Evolutionary conservation across 2,797 vertebrate species (phyloP), one percentile per base, ranked within the genome.

Genomic region (Pristis pectinata): DNA sequence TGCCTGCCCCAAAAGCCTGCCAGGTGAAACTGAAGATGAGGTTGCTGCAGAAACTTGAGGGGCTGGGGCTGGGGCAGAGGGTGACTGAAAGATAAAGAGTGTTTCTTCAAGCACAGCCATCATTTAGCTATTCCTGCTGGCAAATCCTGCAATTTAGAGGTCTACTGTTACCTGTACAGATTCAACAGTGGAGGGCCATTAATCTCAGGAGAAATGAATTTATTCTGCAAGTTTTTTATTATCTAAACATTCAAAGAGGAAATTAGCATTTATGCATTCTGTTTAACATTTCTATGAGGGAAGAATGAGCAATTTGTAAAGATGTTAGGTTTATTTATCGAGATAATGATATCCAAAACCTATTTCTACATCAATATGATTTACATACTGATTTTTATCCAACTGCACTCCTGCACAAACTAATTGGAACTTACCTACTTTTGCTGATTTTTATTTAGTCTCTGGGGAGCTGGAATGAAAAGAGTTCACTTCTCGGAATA

Each of bases 341-440:
- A 34, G 67, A 72, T 94, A 74, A 94, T 74, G 41, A 94, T 13
- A 74, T 93, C 30, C 92, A 76, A 53, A 94, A 49, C 92, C 44
- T 70, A 76, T 53, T 93, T 53, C 67, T 49, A n/a, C 24, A 44
- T 34, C 70, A 94, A 37, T 94, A 76, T 34, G 5, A 34, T 74
- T 94, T 94, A 49, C 67, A 94, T 74, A 74, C 64, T 67, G 61
- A 92, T 92, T 64, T 72, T 92, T 67, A 67, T 92, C 89, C 89
- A 92, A 92, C 89, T 64, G 82, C 30, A 70, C 22, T 74, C 67
- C 49, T 94, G 8, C 27, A 76, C 8, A 53, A 94, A 76, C 70
- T 53, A 53, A 91, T 91, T 91, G 27, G 0, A 4, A 34, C 41
- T 70, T 74, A 91, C 61, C n/a, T 30, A 22, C 37, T 72, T 93